phyloP scores from a whole-genome alignment of 2,113 vertebrate species.

The Argyrosomus japonicus region DNA sequence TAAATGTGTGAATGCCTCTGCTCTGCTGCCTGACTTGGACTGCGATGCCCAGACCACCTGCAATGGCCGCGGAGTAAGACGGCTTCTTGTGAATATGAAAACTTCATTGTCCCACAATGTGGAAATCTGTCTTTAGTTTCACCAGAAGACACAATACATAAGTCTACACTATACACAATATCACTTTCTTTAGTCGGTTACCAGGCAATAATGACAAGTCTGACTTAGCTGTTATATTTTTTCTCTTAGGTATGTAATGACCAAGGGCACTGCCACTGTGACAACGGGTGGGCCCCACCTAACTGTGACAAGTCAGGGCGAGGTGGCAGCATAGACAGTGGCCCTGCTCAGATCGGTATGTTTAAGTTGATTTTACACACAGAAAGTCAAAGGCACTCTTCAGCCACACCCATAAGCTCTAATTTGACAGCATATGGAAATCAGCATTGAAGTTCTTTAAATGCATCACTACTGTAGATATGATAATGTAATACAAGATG shows the following conservation, averaged over 20 bases:
- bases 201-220: neutral
- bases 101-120: no score
- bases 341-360: conserved; percentile 86
- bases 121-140: no score
- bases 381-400: neutral
- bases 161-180: no score
- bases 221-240: conserved; percentile 14
- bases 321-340: conserved; percentile 90
- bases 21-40: conserved; percentile 80
- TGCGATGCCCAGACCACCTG: conserved; percentile 86
- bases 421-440: neutral
- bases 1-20: conserved; percentile 84
- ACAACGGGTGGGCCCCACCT: conserved; percentile 85
- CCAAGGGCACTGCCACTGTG: conserved; percentile 86
- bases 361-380: neutral
- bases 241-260: conserved; percentile 85
- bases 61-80: conserved; percentile 84
- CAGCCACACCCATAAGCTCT: neutral
- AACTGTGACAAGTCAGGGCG: conserved; percentile 74
- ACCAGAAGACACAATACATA: no score
- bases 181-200: neutral
- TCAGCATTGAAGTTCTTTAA: neutral
- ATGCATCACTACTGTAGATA: neutral
- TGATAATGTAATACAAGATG: conserved; percentile 13
- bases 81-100: no score